Evolutionary conservation across 2,888 invertebrate species (phyloP), one percentile per base, ranked within the genome.

Genomic region (Oxyscelio sp.): DNA sequence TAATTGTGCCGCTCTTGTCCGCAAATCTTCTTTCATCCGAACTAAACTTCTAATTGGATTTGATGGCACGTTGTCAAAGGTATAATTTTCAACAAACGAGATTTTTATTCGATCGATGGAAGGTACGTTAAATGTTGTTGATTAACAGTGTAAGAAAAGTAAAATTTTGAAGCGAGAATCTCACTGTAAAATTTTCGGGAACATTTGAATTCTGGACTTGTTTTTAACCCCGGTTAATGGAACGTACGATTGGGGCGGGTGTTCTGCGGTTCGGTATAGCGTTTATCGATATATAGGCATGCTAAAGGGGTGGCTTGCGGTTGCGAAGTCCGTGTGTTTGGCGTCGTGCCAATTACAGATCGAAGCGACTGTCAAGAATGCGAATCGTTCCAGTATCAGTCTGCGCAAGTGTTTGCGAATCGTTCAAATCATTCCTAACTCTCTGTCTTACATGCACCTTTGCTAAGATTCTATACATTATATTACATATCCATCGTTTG

Each of bases 321-420:
- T 73, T 77, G 70, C 73, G 68, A 80, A 83, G 75, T 71, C 63
- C 59, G 50, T 73, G 58, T 59, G 78, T 83, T 70, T 85, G 85
- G 83, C 85, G 31, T 11, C 11, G 74, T 61, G 85, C 85, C 85
- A 85, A 83, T 85, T 81, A 83, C 70, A 78, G 80, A 80, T 85
- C 78, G 77, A 83, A 80, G 66, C 68, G 68, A 24, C 66, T 71
- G 68, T 85, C 80, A 80, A 83, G 73, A 83, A 78, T 74, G 68
- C 63, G 68, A 85, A 54, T 54, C 71, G 80, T 48, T 85, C 59
- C 70, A 81, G 77, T 77, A 81, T 80, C 83, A 83, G 63, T 80
- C 58, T 63, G 45, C 11, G 15, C 68, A 83, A 81, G 85, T 82
- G 83, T 85, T 81, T 83, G 73, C 74, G 65, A 71, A 83, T 83